Evolutionary conservation across 2,888 invertebrate species (phyloP), one percentile per base, ranked within the genome.

Genomic region (Torymus auratus): DNA sequence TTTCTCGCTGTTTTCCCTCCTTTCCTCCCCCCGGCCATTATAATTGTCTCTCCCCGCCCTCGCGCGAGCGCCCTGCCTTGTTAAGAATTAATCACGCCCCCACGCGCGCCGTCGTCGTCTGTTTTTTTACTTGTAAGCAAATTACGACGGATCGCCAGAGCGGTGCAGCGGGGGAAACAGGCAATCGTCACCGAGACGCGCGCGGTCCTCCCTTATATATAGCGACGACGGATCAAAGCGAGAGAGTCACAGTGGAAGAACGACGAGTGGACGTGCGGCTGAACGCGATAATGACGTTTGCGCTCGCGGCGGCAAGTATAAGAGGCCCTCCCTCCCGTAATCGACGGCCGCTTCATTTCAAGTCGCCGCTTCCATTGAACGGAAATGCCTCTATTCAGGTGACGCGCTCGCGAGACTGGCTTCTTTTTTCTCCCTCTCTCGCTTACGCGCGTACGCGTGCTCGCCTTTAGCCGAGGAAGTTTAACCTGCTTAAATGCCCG

Each of bases 11-110:
- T 41, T 55, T 64, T 62, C 13, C 15, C 12, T 53, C n/a, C 23
- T 50, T 50, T 15, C 58, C 17, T 23, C 53, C 11, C 17, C 1
- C 56, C 12, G 12, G 23, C 61, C 12, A 41, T 41, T 64, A 41
- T 64, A 23, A 41, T 41, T 28, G 11, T 50, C 50, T 7, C 41
- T 50, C 65, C 60, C 41, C 50, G 70, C 58, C 70, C 2, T 20
- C 50, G 41, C 58, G 70, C 15, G 7, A 10, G 14, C 58, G 80
- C 70, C 86, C 13, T 64, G 73, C 65, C 73, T 86, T 83, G 84
- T 85, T 86, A 84, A 76, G 84, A 85, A 86, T 86, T 85, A 86
- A 86, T 86, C 85, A 84, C 81, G 84, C 41, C 41, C 41, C n/a
- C n/a, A n/a, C 28, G 7, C 83, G 84, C 82, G 20, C 14, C 52